Conservation (phyloP, 1,140 invertebrate species). For the Ceratina australensis region DNA sequence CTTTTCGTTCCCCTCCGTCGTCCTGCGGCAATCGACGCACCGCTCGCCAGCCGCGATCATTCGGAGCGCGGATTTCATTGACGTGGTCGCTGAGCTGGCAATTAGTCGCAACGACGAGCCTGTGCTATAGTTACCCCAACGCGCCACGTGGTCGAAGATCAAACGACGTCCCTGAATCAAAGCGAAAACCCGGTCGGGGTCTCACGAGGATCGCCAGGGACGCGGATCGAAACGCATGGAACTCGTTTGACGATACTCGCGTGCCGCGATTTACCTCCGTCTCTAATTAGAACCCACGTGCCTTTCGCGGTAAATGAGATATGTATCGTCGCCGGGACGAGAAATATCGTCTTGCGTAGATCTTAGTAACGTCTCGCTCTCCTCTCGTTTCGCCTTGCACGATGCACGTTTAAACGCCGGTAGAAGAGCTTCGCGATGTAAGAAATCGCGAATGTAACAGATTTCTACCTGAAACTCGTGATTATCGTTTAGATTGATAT, state of each 20-base stretch:
- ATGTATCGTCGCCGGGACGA: no score
- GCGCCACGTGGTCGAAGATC: slow-evolving; percentile 63
- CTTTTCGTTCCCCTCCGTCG: slow-evolving; percentile 15
- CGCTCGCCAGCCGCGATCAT: slow-evolving; percentile 17
- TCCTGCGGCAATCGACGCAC: slow-evolving; percentile 13
- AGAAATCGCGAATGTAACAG: no score
- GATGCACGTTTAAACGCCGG: no score
- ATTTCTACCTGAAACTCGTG: background rate
- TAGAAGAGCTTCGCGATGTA: no score
- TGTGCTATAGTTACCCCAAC: slow-evolving; percentile 43
- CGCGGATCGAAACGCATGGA: slow-evolving; percentile 29
- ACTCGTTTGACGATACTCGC: slow-evolving; percentile 29
- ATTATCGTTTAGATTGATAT: background rate
- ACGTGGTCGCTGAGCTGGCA: slow-evolving; percentile 61
- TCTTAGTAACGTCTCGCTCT: background rate
- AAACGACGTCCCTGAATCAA: slow-evolving; percentile 58
- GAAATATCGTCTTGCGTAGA: background rate
- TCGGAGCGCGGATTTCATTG: slow-evolving; percentile 56
- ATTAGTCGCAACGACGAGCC: slow-evolving; percentile 61
- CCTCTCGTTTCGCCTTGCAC: background rate
- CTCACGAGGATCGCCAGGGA: slow-evolving; percentile 46
- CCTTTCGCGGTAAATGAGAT: slow-evolving; percentile 5
- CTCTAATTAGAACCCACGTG: slow-evolving; percentile 32
- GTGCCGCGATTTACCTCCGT: slow-evolving; percentile 19
- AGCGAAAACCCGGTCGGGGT: slow-evolving; percentile 50